A percentile compares a stretch with the other conserved stretches of the same genome.
Conservation (phyloP, 2,797 vertebrate species). For the Sebastes diaconus region DNA sequence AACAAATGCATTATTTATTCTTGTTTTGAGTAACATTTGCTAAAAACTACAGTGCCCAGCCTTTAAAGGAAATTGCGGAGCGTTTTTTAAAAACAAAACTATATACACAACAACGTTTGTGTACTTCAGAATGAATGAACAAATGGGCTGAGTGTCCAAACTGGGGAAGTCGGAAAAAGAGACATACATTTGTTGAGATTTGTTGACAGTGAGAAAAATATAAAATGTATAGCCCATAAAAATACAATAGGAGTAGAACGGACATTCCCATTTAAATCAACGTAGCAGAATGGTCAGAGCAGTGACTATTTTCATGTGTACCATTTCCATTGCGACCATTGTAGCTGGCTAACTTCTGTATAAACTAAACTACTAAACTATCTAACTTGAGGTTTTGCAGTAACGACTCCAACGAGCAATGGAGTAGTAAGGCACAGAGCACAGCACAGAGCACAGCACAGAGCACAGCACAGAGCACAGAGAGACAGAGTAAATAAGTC, state of each 20-base stretch:
- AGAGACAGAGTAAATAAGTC: too few relatives aligned
- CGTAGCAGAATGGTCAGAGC: too few relatives aligned
- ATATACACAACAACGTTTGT: background rate
- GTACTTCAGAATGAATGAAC: background rate
- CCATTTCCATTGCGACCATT: too few relatives aligned
- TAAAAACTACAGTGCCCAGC: background rate
- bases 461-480: too few relatives aligned
- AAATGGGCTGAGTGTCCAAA: background rate
- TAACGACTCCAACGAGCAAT: too few relatives aligned
- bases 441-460: too few relatives aligned
- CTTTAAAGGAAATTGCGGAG: background rate
- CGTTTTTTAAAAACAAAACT: background rate
- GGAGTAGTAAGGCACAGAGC: too few relatives aligned
- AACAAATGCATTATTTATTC: background rate
- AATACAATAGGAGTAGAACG: too few relatives aligned
- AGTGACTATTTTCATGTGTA: too few relatives aligned
- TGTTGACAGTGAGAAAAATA: background rate
- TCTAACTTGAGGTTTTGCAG: too few relatives aligned
- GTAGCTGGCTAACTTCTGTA: too few relatives aligned
- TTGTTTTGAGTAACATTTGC: background rate
- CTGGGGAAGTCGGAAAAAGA: background rate
- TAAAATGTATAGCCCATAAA: background rate
- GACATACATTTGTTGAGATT: background rate
- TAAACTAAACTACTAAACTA: background rate
- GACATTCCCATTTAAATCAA: too few relatives aligned